phyloP scores from a whole-genome alignment of 2,888 invertebrate genomes.

The Mesochorus sp. region DNA sequence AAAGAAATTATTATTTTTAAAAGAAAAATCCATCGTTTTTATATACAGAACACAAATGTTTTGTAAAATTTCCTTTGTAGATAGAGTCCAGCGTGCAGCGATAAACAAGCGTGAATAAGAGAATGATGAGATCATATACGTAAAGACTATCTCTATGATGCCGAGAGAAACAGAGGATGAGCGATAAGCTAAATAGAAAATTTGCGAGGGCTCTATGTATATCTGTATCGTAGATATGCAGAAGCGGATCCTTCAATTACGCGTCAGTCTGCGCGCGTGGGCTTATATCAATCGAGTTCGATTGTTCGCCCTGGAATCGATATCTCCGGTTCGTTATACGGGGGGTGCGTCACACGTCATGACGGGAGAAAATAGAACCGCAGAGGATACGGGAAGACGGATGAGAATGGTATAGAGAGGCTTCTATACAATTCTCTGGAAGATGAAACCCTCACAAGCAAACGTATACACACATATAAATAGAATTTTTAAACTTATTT shows the following conservation, averaged over 20 bases:
- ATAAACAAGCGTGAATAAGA: too few relatives aligned
- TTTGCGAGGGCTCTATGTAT: background rate
- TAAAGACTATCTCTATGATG: background rate
- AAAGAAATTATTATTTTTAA: too few relatives aligned
- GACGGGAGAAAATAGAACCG: background rate
- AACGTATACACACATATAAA: too few relatives aligned
- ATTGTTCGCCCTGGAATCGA: constrained; percentile 47
- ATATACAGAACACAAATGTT: too few relatives aligned
- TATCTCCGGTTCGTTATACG: constrained; percentile 28
- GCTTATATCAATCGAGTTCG: constrained; percentile 49
- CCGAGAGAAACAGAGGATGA: background rate
- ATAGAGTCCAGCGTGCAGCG: too few relatives aligned
- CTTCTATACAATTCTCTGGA: too few relatives aligned
- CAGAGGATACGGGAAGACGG: constrained; percentile 3
- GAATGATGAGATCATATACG: background rate
- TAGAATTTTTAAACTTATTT: too few relatives aligned
- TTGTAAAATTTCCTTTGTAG: too few relatives aligned
- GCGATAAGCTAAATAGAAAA: background rate
- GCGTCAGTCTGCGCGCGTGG: constrained; percentile 28
- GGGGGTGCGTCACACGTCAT: background rate
- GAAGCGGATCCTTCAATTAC: constrained; percentile 34
- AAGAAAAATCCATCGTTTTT: too few relatives aligned
- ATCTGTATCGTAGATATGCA: background rate
- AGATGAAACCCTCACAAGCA: too few relatives aligned
- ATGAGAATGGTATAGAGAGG: background rate